Percentiles rank a stretch among this genome's conserved stretches.
Evolutionary conservation across 92 coral and sea anemone species (phyloP).

Genomic region (Umimayanthus chanpuru): DNA sequence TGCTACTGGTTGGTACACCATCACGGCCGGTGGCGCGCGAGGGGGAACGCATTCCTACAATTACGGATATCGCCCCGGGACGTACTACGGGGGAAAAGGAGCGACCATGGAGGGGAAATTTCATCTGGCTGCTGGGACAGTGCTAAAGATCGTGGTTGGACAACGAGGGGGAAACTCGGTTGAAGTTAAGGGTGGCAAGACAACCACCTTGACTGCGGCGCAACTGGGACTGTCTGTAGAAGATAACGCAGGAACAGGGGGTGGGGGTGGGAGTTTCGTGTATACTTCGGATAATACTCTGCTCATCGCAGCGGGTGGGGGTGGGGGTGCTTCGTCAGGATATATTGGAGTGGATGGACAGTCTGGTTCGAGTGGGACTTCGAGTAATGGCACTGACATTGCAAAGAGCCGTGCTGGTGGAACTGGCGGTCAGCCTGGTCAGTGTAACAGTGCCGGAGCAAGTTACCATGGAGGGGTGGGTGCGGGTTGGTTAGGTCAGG

Average conservation of each 20-base stretch:
- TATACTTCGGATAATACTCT: constrained; percentile 49
- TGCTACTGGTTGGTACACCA: too few species aligned
- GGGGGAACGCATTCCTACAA: too few species aligned
- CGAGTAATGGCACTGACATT: constrained; percentile 51
- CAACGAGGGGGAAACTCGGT: constrained; percentile 44
- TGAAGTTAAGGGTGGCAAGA: constrained; percentile 37
- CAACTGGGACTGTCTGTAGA: constrained; percentile 34
- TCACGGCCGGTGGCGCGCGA: too few species aligned
- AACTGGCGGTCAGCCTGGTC: constrained; percentile 65
- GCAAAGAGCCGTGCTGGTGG: constrained; percentile 55
- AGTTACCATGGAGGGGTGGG: constrained; percentile 75
- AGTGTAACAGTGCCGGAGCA: constrained; percentile 53
- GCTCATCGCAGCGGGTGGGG: constrained; percentile 81
- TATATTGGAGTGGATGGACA: constrained; percentile 70
- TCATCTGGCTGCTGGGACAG: constrained; percentile 22
- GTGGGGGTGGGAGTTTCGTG: constrained; percentile 81
- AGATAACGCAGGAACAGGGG: constrained; percentile 76
- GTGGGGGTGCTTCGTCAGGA: constrained; percentile 77
- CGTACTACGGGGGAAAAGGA: too few species aligned
- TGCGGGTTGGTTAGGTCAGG: constrained; percentile 73
- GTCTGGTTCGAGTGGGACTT: constrained; percentile 53
- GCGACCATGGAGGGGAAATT: neutral
- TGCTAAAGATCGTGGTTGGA: constrained; percentile 30
- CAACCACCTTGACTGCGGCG: constrained; percentile 32
- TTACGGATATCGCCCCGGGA: too few species aligned